These are phyloP conservation scores for Oryzias curvinotus DNA, from an alignment of 2,113 vertebrate genomes.

Conservation along the genomic window DNA sequence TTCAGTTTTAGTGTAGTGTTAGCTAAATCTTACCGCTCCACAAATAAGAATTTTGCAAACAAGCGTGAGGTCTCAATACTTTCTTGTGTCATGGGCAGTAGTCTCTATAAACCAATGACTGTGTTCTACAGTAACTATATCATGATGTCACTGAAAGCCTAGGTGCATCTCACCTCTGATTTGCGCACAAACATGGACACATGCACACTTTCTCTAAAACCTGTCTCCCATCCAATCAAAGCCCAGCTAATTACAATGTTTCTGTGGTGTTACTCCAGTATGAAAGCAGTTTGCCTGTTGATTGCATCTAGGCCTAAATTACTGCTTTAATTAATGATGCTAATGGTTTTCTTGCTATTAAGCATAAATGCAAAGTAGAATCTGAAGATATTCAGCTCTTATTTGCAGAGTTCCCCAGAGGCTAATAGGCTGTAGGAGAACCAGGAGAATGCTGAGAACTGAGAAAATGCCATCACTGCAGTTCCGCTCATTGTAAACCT, in stretches of 20 bases:
- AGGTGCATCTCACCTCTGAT: neutral
- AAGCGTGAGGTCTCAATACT: no score
- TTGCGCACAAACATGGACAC: conserved; percentile 8
- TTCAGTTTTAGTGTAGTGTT: no score
- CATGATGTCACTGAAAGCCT: no score
- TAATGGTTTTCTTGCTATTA: conserved; percentile 78
- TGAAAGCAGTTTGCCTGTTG: conserved; percentile 67
- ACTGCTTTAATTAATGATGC: conserved; percentile 78
- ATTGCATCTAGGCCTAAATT: conserved; percentile 72
- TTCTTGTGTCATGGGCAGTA: no score
- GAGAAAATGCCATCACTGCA: conserved; percentile 63
- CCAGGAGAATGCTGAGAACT: conserved; percentile 34
- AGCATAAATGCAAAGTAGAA: conserved; percentile 78
- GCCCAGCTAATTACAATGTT: conserved; percentile 73
- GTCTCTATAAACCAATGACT: no score
- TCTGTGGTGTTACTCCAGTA: conserved; percentile 64
- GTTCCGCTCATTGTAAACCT: conserved; percentile 54
- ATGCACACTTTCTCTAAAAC: conserved; percentile 23
- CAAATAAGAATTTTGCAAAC: no score
- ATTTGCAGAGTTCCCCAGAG: conserved; percentile 63
- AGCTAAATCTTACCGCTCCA: no score
- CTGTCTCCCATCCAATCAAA: conserved; percentile 66
- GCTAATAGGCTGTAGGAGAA: conserved; percentile 50
- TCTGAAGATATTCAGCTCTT: conserved; percentile 73
- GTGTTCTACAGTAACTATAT: no score